Evolutionary conservation across 2,113 vertebrate genomes (phyloP).

Genomic region (Recurvirostra avosetta): DNA sequence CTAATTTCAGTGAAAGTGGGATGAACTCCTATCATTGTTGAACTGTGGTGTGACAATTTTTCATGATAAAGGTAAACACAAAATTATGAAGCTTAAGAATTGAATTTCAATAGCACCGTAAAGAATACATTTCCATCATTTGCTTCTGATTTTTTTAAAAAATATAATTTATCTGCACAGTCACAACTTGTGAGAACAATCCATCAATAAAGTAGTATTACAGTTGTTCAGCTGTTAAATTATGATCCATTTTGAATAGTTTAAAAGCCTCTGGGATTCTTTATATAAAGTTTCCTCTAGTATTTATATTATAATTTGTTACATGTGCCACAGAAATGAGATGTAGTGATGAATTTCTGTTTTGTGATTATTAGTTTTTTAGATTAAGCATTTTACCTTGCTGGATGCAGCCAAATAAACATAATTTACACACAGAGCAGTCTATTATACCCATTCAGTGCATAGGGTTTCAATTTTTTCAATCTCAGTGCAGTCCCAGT

Average conservation of each 20-base stretch:
- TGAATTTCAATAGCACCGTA: background rate
- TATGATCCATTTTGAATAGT: slow-evolving; percentile 5
- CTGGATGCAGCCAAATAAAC: background rate
- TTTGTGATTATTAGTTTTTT: slow-evolving; percentile 29
- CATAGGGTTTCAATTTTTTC: background rate
- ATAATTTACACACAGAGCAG: background rate
- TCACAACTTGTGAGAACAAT: background rate
- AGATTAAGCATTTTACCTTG: slow-evolving; percentile 48
- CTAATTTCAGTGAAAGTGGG: background rate
- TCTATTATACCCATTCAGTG: background rate
- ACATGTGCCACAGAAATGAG: background rate
- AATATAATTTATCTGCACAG: background rate
- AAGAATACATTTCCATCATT: background rate
- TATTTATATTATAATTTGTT: slow-evolving; percentile 51
- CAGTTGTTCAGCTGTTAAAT: slow-evolving; percentile 39
- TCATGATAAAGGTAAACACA: background rate
- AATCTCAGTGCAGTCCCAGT: background rate
- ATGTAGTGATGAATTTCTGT: slow-evolving; percentile 27
- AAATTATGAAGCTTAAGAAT: background rate
- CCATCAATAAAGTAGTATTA: slow-evolving; percentile 21
- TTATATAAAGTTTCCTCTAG: slow-evolving; percentile 16
- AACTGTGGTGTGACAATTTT: background rate
- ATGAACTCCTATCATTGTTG: background rate
- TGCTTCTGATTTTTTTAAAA: background rate
- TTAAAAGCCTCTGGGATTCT: background rate